These are phyloP conservation scores for Erethizon dorsatum DNA, from an alignment of 2,797 vertebrate species.

Conservation along the genomic window DNA sequence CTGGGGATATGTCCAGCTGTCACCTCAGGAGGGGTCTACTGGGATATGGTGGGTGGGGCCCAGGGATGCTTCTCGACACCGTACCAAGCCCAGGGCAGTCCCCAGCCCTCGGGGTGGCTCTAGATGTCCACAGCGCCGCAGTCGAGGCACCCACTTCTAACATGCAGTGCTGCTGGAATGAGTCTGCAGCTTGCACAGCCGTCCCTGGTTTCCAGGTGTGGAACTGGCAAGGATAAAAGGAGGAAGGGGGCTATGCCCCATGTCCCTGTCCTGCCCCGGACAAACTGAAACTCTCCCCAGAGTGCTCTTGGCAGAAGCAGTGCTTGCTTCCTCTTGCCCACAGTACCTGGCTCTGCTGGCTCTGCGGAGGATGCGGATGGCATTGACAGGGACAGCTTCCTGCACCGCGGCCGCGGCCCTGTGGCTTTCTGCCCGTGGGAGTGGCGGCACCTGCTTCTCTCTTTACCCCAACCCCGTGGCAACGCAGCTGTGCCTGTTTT, in stretches of 20 bases:
- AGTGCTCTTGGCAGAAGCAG: background rate
- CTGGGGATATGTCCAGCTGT: background rate
- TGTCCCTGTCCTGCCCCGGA: background rate
- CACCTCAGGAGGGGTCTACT: background rate
- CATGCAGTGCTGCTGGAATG: background rate
- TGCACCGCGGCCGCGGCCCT: accelerated
- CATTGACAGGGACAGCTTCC: background rate
- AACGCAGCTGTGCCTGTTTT: background rate
- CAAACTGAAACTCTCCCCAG: background rate
- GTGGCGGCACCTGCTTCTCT: background rate
- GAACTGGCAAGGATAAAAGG: background rate
- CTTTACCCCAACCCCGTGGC: background rate
- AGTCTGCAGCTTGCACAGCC: background rate
- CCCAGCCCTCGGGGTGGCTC: accelerated
- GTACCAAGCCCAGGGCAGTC: accelerated
- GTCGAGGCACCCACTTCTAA: background rate
- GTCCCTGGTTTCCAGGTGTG: background rate
- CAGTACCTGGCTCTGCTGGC: background rate
- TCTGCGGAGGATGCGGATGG: background rate
- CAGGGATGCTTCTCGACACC: background rate
- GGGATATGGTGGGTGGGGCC: background rate
- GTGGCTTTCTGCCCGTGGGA: background rate
- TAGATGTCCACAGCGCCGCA: background rate
- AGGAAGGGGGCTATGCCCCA: background rate
- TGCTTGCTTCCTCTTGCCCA: background rate